Conservation (phyloP, 2,888 invertebrate genomes). For the Perdita meconis region DNA sequence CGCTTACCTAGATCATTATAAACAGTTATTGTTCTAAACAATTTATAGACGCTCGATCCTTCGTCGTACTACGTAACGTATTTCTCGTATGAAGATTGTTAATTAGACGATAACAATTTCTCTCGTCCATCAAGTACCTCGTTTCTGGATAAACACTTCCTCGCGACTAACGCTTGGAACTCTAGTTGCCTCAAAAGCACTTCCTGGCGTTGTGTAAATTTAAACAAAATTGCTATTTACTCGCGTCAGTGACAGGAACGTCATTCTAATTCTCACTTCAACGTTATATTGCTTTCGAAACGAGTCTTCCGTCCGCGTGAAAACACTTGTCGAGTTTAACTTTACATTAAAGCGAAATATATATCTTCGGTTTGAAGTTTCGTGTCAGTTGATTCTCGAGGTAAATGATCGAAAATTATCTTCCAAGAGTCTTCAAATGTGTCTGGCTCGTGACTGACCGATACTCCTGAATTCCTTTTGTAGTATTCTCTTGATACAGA, state of each 20-base stretch:
- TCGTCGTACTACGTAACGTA: neutral
- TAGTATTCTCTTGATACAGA: neutral
- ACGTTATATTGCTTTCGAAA: neutral
- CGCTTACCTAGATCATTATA: conserved; percentile 4
- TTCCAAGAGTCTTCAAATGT: no score
- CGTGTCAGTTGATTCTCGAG: neutral
- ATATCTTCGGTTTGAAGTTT: no score
- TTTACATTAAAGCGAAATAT: neutral
- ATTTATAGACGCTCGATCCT: neutral
- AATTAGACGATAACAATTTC: conserved; percentile 1
- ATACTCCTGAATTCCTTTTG: neutral
- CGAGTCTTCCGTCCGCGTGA: neutral
- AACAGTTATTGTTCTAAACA: neutral
- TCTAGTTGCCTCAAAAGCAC: conserved; percentile 3
- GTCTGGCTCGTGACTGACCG: neutral
- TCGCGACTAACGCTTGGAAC: neutral
- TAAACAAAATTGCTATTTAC: neutral
- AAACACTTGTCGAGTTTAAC: neutral
- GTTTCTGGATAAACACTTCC: conserved; percentile 14
- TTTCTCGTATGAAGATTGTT: neutral
- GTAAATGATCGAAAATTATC: neutral
- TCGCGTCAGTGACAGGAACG: neutral
- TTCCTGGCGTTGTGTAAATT: neutral
- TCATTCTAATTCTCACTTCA: neutral
- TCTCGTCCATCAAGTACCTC: neutral